Evolutionary conservation across 2,888 invertebrate genomes (phyloP).

Genomic region (Volucella inflata): DNA sequence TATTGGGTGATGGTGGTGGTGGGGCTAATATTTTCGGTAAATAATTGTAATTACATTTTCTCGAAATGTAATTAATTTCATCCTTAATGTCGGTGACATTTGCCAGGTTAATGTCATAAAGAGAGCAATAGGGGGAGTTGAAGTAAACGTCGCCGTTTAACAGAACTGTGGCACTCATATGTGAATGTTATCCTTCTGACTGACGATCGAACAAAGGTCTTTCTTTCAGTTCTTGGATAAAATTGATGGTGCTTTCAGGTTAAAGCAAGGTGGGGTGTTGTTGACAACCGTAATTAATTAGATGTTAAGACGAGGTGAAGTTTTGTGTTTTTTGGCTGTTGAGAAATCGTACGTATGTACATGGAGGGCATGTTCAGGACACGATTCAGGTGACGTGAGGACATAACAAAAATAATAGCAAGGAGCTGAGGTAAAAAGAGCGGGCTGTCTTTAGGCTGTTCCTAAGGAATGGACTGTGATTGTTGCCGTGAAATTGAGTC

Average conservation of each 20-base stretch:
- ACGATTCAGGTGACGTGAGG: too few species aligned
- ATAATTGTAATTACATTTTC: constrained; percentile 73
- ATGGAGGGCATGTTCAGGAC: too few species aligned
- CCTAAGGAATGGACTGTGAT: too few species aligned
- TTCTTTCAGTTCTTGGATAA: neutral
- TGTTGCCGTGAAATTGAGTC: too few species aligned
- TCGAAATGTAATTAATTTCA: constrained; percentile 71
- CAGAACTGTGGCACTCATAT: constrained; percentile 22
- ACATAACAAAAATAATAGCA: too few species aligned
- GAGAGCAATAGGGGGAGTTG: constrained; percentile 40
- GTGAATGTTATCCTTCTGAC: constrained; percentile 45
- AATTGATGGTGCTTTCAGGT: constrained; percentile 21
- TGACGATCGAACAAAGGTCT: neutral
- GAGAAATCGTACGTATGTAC: too few species aligned
- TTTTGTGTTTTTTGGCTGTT: neutral
- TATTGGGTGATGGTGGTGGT: constrained; percentile 8
- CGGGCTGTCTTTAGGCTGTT: too few species aligned
- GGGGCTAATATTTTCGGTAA: constrained; percentile 71
- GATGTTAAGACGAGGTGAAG: constrained; percentile 31
- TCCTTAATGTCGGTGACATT: constrained; percentile 74
- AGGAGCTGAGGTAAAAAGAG: too few species aligned
- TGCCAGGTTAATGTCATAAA: constrained; percentile 72
- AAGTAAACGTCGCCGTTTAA: constrained; percentile 51
- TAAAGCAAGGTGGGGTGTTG: neutral
- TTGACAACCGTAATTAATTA: constrained; percentile 66